These are phyloP conservation scores for Sisyra nigra DNA, from an alignment of 2,888 invertebrate species.

Conservation along the genomic window DNA sequence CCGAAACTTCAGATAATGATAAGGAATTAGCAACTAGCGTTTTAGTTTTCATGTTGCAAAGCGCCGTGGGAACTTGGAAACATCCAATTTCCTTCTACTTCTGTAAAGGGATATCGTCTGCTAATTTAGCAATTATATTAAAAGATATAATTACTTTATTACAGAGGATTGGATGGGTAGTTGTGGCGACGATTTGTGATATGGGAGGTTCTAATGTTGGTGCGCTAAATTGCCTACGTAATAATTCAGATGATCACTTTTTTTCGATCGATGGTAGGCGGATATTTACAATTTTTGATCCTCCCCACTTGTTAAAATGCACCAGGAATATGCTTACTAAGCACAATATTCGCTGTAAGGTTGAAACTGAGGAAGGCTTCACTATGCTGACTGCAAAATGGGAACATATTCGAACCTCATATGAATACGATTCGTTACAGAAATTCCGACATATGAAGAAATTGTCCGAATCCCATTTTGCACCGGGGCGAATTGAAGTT, in stretches of 20 bases:
- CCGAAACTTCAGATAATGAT: no score
- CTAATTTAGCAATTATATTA: neutral
- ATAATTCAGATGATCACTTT: neutral
- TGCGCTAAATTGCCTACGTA: neutral
- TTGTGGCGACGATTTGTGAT: slow-evolving; percentile 4
- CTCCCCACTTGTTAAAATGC: neutral
- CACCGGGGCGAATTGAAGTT: no score
- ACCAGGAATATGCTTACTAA: neutral
- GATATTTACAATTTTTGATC: slow-evolving; percentile 1
- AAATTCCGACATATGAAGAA: no score
- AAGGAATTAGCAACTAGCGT: neutral
- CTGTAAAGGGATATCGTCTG: neutral
- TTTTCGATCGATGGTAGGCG: neutral
- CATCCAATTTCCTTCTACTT: neutral
- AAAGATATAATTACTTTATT: neutral
- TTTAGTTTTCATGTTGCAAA: slow-evolving; percentile 1
- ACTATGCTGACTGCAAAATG: no score
- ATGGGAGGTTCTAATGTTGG: slow-evolving; percentile 1
- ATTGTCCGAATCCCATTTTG: no score
- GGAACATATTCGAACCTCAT: no score
- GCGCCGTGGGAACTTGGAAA: neutral
- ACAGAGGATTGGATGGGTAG: neutral
- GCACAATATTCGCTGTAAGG: neutral
- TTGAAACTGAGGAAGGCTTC: no score
- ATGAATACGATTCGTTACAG: no score